A percentile compares a stretch with the other conserved stretches of the same genome.
These are phyloP conservation scores for Cydia strobilella DNA, from an alignment of 1,140 invertebrate species.

Conservation along the genomic window DNA sequence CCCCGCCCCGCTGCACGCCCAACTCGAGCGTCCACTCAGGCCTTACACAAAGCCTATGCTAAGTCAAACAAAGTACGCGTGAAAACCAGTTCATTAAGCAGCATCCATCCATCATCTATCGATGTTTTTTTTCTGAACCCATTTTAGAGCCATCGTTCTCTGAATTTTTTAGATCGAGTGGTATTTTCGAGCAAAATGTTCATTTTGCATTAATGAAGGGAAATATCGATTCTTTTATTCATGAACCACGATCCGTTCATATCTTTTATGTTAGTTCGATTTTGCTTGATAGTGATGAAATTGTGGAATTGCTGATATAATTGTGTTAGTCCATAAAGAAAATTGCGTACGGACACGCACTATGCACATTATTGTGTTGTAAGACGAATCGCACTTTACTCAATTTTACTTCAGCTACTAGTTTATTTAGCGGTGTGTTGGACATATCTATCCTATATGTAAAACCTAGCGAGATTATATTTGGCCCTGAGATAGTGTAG, in stretches of 20 bases:
- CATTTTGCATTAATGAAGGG: constrained; percentile 6
- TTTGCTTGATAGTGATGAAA: neutral
- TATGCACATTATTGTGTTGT: neutral
- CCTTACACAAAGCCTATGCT: too few species aligned
- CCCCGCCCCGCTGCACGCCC: too few species aligned
- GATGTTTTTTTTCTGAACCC: neutral
- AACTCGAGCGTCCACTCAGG: too few species aligned
- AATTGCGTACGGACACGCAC: neutral
- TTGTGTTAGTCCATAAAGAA: neutral
- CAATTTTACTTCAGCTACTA: too few species aligned
- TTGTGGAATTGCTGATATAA: neutral
- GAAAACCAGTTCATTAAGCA: too few species aligned
- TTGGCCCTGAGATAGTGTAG: too few species aligned
- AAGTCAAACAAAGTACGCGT: too few species aligned
- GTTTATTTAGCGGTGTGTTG: too few species aligned
- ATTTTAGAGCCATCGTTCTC: neutral
- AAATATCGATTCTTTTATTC: neutral
- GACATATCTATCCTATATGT: too few species aligned
- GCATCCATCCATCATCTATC: constrained; percentile 4
- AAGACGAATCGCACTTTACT: too few species aligned
- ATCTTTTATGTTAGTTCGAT: neutral
- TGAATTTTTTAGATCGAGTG: neutral
- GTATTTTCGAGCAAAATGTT: neutral
- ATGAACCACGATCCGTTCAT: neutral
- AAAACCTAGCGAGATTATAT: too few species aligned